phyloP scores from a whole-genome alignment of 2,888 invertebrate genomes.

The Synergus laeviventris region DNA sequence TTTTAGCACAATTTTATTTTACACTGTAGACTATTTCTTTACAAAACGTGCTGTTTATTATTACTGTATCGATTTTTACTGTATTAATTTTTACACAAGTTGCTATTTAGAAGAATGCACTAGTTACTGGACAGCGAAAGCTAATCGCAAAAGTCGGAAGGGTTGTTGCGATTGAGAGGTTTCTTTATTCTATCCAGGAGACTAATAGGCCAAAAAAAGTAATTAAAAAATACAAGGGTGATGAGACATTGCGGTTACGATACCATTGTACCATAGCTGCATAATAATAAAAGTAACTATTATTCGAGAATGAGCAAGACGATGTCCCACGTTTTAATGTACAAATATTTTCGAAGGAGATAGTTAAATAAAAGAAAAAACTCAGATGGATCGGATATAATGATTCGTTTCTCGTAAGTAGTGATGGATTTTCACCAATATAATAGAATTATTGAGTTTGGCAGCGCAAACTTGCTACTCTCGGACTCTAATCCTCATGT shows the following conservation, averaged over 20 bases:
- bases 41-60: neutral
- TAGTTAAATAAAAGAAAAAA: conserved; percentile 67
- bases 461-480: conserved; percentile 57
- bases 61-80: conserved; percentile 48
- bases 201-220: conserved; percentile 54
- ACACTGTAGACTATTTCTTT: neutral
- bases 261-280: conserved; percentile 74
- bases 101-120: conserved; percentile 40
- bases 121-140: conserved; percentile 42
- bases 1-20: conserved; percentile 13
- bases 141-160: conserved; percentile 50
- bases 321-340: conserved; percentile 72
- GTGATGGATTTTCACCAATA: conserved; percentile 26
- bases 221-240: conserved; percentile 58
- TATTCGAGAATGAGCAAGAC: conserved; percentile 68
- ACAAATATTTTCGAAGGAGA: conserved; percentile 73
- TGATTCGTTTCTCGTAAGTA: conserved; percentile 27
- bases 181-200: conserved; percentile 49
- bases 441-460: conserved; percentile 24
- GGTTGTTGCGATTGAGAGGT: conserved; percentile 56
- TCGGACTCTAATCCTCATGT: conserved; percentile 34
- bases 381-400: conserved; percentile 65
- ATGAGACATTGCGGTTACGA: conserved; percentile 72
- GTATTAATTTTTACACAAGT: conserved; percentile 50
- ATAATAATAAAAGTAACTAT: conserved; percentile 68